Conservation (phyloP, 2,113 vertebrate species). For the Oceanodroma tethys region DNA sequence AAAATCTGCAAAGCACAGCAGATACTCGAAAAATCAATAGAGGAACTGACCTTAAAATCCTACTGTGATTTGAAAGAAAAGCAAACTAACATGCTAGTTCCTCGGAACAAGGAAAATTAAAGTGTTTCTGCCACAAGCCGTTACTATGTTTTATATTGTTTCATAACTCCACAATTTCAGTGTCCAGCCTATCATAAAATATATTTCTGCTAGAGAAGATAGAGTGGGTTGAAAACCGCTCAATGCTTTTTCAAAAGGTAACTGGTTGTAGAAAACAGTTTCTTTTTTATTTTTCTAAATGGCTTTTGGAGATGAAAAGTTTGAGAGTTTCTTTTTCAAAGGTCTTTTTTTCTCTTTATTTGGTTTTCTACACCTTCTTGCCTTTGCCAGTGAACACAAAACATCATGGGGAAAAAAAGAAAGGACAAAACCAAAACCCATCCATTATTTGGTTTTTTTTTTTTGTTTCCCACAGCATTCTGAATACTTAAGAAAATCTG, state of each 20-base stretch:
- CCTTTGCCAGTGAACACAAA: neutral
- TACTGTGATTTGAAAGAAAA: neutral
- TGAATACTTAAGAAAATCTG: neutral
- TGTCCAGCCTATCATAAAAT: neutral
- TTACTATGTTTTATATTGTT: neutral
- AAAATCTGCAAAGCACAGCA: constrained; percentile 34
- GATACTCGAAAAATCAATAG: neutral
- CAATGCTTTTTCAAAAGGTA: neutral
- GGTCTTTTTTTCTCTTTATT: neutral
- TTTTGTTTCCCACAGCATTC: neutral
- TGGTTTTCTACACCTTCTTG: neutral
- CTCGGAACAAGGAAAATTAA: neutral
- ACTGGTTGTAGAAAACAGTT: neutral
- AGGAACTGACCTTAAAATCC: neutral
- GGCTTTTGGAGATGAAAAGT: neutral
- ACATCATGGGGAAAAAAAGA: neutral
- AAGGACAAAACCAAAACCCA: neutral
- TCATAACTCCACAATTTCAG: neutral
- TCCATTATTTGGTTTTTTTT: neutral
- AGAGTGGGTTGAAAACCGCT: neutral
- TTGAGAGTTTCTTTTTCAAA: neutral
- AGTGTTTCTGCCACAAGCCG: neutral
- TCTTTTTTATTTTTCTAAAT: neutral
- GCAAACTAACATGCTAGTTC: neutral
- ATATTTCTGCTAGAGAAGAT: neutral